Percentiles rank a stretch among this genome's conserved stretches.
Evolutionary conservation across 2,113 vertebrate species (phyloP).

Genomic region (Noctilio leporinus): DNA sequence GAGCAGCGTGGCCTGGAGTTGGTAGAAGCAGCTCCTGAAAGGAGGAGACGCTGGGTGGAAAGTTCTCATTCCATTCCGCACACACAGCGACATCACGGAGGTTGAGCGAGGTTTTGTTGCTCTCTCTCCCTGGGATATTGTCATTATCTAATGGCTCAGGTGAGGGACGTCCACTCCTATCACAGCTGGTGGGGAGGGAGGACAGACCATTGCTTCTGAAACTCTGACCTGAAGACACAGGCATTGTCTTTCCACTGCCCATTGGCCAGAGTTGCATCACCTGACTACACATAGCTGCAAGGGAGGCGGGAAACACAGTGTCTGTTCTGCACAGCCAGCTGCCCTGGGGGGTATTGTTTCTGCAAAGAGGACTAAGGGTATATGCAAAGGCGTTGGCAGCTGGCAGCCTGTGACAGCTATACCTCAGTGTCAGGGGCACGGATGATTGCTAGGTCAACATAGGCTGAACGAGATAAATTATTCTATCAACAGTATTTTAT

Average conservation of each 20-base stretch:
- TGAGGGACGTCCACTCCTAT: fast-evolving
- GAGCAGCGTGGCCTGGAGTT: fast-evolving
- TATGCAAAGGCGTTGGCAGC: fast-evolving
- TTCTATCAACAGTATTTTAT: neutral
- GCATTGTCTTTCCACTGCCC: fast-evolving
- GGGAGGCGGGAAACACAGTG: neutral
- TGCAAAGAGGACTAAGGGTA: neutral
- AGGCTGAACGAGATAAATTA: no score
- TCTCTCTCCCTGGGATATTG: fast-evolving
- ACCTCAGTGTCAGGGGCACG: fast-evolving
- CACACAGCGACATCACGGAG: fast-evolving
- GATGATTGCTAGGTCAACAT: fast-evolving
- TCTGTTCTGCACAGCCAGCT: neutral
- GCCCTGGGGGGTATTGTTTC: fast-evolving
- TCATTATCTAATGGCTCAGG: neutral
- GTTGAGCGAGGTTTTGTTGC: neutral
- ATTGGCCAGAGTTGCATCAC: neutral
- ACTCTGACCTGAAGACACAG: neutral
- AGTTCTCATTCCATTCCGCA: no score
- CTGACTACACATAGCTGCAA: neutral
- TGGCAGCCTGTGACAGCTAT: fast-evolving
- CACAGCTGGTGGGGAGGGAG: neutral
- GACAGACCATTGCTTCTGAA: neutral
- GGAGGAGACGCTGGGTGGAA: neutral
- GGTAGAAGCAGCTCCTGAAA: fast-evolving